A percentile compares a stretch with the other conserved stretches of the same genome.
phyloP scores from a whole-genome alignment of 92 coral and sea anemone genomes.

The Phenganax marumi region DNA sequence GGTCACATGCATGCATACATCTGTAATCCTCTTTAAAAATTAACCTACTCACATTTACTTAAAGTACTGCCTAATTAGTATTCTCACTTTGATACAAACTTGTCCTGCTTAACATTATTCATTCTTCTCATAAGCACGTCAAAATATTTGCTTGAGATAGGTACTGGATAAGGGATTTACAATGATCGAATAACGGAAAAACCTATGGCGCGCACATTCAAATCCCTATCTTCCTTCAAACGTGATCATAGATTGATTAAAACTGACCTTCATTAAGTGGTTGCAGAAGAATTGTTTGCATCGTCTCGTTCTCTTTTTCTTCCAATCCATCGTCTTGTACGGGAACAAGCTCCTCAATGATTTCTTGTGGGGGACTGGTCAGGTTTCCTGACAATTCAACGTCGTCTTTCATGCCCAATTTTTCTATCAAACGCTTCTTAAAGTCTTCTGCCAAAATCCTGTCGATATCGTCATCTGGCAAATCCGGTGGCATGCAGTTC shows the following conservation, averaged over 20 bases:
- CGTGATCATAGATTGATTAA: neutral
- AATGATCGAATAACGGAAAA: neutral
- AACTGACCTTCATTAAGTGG: neutral
- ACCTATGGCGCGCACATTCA: neutral
- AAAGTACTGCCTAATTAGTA: neutral
- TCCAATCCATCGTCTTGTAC: neutral
- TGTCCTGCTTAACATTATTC: neutral
- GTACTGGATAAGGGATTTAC: neutral
- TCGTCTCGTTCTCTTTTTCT: neutral
- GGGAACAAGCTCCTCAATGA: neutral
- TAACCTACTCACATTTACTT: too few species aligned
- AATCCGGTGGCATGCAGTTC: constrained; percentile 8
- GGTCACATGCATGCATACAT: too few species aligned
- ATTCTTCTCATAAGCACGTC: neutral
- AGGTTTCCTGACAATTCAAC: neutral
- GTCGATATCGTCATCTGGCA: constrained; percentile 11
- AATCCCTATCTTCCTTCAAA: neutral
- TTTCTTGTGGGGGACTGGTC: neutral
- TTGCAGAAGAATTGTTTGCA: constrained; percentile 1
- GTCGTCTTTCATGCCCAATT: constrained; percentile 15
- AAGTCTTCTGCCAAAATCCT: constrained; percentile 8
- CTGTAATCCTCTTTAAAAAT: too few species aligned
- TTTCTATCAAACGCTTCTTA: constrained; percentile 21
- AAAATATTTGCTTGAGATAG: neutral
- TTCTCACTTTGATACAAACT: neutral